phyloP scores from a whole-genome alignment of 2,888 invertebrate species.

The Iphiclides podalirius region DNA sequence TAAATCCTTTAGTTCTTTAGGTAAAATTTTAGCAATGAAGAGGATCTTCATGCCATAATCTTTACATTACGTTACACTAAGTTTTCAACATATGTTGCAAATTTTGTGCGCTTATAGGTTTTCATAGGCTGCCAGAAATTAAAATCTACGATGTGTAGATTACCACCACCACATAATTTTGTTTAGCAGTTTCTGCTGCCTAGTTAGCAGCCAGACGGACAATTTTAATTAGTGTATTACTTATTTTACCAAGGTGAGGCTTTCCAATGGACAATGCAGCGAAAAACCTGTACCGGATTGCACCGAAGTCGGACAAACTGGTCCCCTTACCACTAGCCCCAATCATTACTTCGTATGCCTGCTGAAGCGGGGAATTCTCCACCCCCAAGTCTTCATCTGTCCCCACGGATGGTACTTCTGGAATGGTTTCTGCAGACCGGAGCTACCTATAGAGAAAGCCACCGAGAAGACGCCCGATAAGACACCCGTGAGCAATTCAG shows the following conservation, averaged over 20 bases:
- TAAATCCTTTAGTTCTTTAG: background rate
- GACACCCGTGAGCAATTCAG: conserved; percentile 6
- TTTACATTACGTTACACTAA: no score
- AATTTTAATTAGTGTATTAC: no score
- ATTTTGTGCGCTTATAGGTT: no score
- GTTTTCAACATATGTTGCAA: no score
- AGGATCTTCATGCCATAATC: no score
- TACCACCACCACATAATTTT: no score
- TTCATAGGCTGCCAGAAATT: no score
- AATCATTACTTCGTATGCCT: conserved; percentile 71
- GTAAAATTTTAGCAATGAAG: background rate
- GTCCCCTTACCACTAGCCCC: conserved; percentile 46
- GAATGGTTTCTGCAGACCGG: conserved; percentile 54
- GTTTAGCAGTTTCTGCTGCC: no score
- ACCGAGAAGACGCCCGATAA: background rate
- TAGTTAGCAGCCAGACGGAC: no score
- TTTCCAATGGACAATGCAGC: conserved; percentile 57
- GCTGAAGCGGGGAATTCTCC: conserved; percentile 40
- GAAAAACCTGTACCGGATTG: conserved; percentile 56
- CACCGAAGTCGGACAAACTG: conserved; percentile 51
- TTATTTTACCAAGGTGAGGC: no score
- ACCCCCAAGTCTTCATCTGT: conserved; percentile 68
- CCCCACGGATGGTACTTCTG: conserved; percentile 69
- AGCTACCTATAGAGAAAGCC: conserved; percentile 17
- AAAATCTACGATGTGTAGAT: no score